These are phyloP conservation scores for Sphenodon punctatus DNA, from an alignment of 2,797 vertebrate genomes.

Conservation along the genomic window DNA sequence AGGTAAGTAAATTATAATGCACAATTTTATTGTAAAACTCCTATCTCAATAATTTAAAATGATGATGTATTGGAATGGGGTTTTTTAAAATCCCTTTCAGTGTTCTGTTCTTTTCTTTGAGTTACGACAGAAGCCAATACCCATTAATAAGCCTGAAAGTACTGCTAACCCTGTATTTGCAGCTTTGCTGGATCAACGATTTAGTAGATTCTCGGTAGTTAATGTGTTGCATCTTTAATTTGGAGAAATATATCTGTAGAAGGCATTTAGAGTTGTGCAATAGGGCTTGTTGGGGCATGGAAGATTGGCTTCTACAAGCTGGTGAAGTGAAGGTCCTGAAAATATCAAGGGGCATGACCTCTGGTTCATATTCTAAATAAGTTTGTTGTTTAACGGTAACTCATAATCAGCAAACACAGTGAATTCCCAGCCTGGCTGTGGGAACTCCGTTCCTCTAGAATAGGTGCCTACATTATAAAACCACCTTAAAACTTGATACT, in stretches of 20 bases:
- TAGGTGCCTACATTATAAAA: background rate
- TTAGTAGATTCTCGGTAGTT: conserved; percentile 2
- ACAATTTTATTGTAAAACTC: too few species aligned
- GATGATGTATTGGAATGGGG: too few species aligned
- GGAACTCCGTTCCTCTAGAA: background rate
- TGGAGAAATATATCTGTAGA: conserved; percentile 46
- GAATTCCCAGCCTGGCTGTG: conserved; percentile 6
- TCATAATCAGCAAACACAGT: too few species aligned
- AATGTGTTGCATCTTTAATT: conserved; percentile 48
- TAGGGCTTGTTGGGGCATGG: conserved; percentile 48
- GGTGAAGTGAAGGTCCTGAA: conserved; percentile 3
- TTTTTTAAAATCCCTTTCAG: too few species aligned
- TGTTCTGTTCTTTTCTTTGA: too few species aligned
- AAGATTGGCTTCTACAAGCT: too few species aligned
- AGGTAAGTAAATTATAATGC: too few species aligned
- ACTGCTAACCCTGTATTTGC: too few species aligned
- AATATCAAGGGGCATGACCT: conserved; percentile 17
- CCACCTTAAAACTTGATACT: background rate
- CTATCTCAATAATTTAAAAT: too few species aligned
- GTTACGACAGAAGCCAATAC: too few species aligned
- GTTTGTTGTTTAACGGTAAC: too few species aligned
- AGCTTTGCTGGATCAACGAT: conserved; percentile 39
- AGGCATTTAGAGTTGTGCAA: conserved; percentile 26
- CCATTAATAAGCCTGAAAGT: too few species aligned
- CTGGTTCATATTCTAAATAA: conserved; percentile 20